phyloP scores from a whole-genome alignment of 2,797 vertebrate species.

The Poeciliopsis infans region DNA sequence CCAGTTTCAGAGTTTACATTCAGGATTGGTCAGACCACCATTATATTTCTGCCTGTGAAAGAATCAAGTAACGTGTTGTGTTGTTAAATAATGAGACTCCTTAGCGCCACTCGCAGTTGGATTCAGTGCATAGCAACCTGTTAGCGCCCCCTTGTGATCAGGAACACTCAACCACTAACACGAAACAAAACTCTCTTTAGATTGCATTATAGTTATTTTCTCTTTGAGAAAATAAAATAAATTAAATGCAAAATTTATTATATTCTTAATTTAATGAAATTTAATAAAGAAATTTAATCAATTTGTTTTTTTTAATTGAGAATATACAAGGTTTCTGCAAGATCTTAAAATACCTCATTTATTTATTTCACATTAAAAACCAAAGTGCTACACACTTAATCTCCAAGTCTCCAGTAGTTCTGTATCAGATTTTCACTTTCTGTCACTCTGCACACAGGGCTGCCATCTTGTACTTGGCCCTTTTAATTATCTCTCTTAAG shows the following conservation, averaged over 20 bases:
- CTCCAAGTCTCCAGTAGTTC: constrained; percentile 35
- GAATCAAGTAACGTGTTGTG: accelerated
- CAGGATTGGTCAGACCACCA: background rate
- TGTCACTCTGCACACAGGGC: constrained; percentile 60
- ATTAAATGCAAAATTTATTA: too few species aligned
- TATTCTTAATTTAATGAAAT: too few species aligned
- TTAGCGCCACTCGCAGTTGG: constrained; percentile 32
- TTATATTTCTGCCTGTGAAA: background rate
- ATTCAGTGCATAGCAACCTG: background rate
- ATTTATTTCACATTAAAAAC: too few species aligned
- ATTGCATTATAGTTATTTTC: background rate
- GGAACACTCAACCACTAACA: background rate
- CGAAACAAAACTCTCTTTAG: background rate
- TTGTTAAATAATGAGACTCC: constrained; percentile 20
- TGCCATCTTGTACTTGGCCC: constrained; percentile 48
- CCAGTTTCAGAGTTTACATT: background rate
- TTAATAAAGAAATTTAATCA: too few species aligned
- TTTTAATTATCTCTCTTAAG: constrained; percentile 76
- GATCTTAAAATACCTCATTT: background rate
- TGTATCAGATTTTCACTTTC: constrained; percentile 51
- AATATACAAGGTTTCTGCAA: background rate
- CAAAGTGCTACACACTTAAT: constrained; percentile 12
- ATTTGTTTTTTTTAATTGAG: background rate
- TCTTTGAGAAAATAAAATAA: too few species aligned
- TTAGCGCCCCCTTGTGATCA: background rate